Evolutionary conservation across 1,140 invertebrate genomes (phyloP).

Genomic region (Camponotus vicinus): DNA sequence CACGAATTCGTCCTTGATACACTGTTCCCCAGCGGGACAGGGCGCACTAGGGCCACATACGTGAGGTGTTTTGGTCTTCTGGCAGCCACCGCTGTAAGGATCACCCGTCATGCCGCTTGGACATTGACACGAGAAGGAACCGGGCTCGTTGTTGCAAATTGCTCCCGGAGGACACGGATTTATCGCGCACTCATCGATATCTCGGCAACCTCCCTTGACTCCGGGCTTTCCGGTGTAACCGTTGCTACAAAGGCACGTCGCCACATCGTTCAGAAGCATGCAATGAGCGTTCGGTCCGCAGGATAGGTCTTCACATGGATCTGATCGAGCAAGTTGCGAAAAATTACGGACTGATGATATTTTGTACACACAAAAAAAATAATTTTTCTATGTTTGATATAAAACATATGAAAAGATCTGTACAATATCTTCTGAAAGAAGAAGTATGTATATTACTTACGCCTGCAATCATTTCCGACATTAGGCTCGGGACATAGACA

Average conservation of each 20-base stretch:
- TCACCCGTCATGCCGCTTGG: constrained; percentile 90
- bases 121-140: constrained; percentile 95
- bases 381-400: background rate
- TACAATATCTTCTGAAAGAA: background rate
- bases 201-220: constrained; percentile 91
- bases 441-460: constrained; percentile 87
- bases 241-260: constrained; percentile 93
- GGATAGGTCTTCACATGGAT: constrained; percentile 95
- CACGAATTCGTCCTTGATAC: constrained; percentile 91
- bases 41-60: constrained; percentile 91
- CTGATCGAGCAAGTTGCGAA: constrained; percentile 83
- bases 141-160: constrained; percentile 95
- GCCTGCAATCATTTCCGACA: constrained; percentile 95
- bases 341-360: background rate
- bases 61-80: constrained; percentile 88
- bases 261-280: constrained; percentile 93
- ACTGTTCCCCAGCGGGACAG: constrained; percentile 94
- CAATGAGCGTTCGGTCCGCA: constrained; percentile 96
- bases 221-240: constrained; percentile 91
- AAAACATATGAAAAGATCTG: background rate
- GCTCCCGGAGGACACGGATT: constrained; percentile 93
- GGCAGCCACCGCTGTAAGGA: constrained; percentile 91
- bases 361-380: background rate
- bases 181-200: constrained; percentile 94
- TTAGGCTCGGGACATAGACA: constrained; percentile 96